A percentile compares a stretch with the other conserved stretches of the same genome.
Conservation (phyloP, 2,113 vertebrate genomes). For the Ondatra zibethicus region DNA sequence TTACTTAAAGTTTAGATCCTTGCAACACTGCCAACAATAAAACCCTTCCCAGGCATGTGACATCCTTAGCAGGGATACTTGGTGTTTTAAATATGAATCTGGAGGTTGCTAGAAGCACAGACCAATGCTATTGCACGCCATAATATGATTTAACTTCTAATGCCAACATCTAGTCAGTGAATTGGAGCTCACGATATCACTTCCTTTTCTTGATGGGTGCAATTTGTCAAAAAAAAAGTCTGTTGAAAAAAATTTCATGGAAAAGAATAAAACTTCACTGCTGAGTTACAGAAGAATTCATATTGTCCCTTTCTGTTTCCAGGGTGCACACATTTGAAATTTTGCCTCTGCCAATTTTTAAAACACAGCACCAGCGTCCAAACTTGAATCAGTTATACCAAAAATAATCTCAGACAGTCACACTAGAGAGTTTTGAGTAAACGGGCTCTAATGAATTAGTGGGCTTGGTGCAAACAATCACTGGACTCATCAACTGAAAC, state of each 20-base stretch:
- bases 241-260: not conserved
- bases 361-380: not conserved
- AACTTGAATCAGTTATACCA: constrained; percentile 19
- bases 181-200: constrained; percentile 30
- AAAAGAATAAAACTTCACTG: constrained; percentile 25
- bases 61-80: not conserved
- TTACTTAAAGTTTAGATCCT: not conserved
- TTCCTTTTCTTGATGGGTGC: constrained; percentile 7
- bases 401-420: constrained; percentile 35
- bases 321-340: constrained; percentile 33
- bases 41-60: not conserved
- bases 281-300: not conserved
- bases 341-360: constrained; percentile 4
- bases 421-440: not conserved
- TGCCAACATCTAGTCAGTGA: constrained; percentile 34
- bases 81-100: constrained; percentile 40
- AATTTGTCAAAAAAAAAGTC: not conserved
- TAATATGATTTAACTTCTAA: not conserved
- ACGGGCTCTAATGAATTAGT: constrained; percentile 25
- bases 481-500: not conserved
- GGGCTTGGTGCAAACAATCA: not conserved
- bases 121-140: constrained; percentile 3
- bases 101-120: constrained; percentile 32
- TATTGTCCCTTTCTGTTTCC: not conserved
- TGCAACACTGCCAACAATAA: constrained; percentile 13